A percentile compares a stretch with the other conserved stretches of the same genome.
phyloP scores from a whole-genome alignment of 2,797 vertebrate genomes.

The Manis pentadactyla region DNA sequence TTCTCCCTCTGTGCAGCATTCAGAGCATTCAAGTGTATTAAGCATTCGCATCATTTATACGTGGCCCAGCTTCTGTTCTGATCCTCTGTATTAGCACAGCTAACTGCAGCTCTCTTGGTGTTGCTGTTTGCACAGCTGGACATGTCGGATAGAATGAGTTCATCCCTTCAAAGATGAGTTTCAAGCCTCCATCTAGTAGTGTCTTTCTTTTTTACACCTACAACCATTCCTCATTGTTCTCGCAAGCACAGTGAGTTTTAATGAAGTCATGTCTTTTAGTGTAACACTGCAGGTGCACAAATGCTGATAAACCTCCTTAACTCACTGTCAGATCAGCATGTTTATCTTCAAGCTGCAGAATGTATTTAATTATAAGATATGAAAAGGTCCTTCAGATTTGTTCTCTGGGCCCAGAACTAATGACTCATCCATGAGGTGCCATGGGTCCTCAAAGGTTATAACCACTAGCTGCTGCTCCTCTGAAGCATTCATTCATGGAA shows the following conservation, averaged over 20 bases:
- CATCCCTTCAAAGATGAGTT: slow-evolving; percentile 82
- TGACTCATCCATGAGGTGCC: neutral
- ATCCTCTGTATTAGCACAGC: slow-evolving; percentile 81
- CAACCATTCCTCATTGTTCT: slow-evolving; percentile 67
- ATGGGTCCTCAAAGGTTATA: slow-evolving; percentile 59
- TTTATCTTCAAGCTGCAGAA: slow-evolving; percentile 77
- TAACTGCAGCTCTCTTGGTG: slow-evolving; percentile 76
- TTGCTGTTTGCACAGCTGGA: slow-evolving; percentile 86
- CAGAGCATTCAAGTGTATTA: slow-evolving; percentile 63
- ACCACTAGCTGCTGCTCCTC: slow-evolving; percentile 38
- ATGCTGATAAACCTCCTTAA: slow-evolving; percentile 80
- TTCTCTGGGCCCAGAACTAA: slow-evolving; percentile 68
- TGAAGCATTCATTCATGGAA: slow-evolving; percentile 48
- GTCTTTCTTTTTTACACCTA: slow-evolving; percentile 81
- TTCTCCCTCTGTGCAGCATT: slow-evolving; percentile 59
- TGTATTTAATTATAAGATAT: slow-evolving; percentile 78
- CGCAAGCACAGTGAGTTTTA: slow-evolving; percentile 78
- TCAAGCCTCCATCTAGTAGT: slow-evolving; percentile 73
- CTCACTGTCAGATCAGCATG: slow-evolving; percentile 72
- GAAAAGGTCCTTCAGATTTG: slow-evolving; percentile 76
- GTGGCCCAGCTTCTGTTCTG: slow-evolving; percentile 77
- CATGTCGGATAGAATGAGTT: slow-evolving; percentile 79
- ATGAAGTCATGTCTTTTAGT: slow-evolving; percentile 72
- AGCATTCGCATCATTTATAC: slow-evolving; percentile 76
- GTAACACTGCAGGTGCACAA: slow-evolving; percentile 58